phyloP scores from a whole-genome alignment of 1,140 invertebrate species.

The Apolygus lucorum region DNA sequence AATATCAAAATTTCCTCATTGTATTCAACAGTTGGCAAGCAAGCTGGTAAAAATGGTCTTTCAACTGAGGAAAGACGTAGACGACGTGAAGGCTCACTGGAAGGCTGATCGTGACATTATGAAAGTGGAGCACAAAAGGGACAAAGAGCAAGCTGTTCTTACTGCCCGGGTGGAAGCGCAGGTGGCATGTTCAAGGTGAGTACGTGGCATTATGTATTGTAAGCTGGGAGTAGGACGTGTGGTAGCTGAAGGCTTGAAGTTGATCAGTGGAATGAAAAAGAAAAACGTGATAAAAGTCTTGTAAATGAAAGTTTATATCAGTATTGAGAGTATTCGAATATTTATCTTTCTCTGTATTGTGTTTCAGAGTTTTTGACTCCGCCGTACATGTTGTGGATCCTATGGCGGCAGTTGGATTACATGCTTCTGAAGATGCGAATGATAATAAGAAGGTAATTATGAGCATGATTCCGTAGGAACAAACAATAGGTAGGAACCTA shows the following conservation, averaged over 20 bases:
- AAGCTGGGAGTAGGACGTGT: too few relatives aligned
- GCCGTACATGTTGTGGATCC: constrained; percentile 41
- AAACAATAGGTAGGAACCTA: too few relatives aligned
- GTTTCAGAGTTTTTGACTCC: constrained; percentile 32
- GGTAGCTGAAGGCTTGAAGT: too few relatives aligned
- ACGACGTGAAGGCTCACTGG: constrained; percentile 54
- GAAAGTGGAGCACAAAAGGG: constrained; percentile 44
- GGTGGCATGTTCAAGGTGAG: constrained; percentile 37
- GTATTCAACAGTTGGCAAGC: constrained; percentile 42
- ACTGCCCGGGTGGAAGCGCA: constrained; percentile 55
- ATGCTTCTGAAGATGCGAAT: constrained; percentile 42
- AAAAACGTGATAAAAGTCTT: too few relatives aligned
- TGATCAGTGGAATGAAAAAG: too few relatives aligned
- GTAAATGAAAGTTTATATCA: too few relatives aligned
- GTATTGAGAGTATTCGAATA: too few relatives aligned
- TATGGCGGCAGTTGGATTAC: constrained; percentile 44
- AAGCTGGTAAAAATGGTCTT: constrained; percentile 55
- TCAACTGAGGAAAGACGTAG: constrained; percentile 57
- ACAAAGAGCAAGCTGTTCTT: constrained; percentile 56
- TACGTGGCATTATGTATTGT: too few relatives aligned
- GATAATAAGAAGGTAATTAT: constrained; percentile 36
- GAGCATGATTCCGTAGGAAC: constrained; percentile 36
- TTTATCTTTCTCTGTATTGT: too few relatives aligned
- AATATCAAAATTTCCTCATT: constrained; percentile 15
- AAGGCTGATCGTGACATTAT: constrained; percentile 50